phyloP scores from a whole-genome alignment of 2,113 vertebrate genomes.

The Uropsilus gracilis region DNA sequence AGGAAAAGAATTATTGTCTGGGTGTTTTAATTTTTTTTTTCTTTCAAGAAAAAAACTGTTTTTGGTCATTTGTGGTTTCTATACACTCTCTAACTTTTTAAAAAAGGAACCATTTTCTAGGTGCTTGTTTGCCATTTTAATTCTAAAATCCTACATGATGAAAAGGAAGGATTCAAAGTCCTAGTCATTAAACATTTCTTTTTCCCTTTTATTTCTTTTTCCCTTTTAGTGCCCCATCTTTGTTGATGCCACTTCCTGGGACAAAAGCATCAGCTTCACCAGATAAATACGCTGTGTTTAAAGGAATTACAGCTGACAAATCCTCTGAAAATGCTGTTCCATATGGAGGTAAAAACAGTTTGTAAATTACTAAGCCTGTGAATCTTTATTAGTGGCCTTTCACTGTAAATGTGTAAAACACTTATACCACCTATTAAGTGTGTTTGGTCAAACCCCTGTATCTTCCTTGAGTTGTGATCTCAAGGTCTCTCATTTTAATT shows the following conservation, averaged over 20 bases:
- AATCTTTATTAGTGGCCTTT: constrained; percentile 18
- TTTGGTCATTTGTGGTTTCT: neutral
- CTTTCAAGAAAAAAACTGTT: constrained; percentile 10
- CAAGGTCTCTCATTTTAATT: constrained; percentile 43
- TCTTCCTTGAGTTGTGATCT: neutral
- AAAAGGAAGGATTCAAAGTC: neutral
- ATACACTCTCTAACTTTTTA: constrained; percentile 27
- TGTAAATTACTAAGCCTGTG: constrained; percentile 14
- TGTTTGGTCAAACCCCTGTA: neutral
- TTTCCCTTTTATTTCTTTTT: constrained; percentile 63
- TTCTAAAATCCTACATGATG: neutral
- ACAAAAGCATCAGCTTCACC: constrained; percentile 85
- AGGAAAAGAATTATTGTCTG: neutral
- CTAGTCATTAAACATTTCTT: constrained; percentile 49
- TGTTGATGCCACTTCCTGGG: constrained; percentile 94
- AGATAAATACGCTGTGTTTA: constrained; percentile 98
- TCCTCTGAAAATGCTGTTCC: constrained; percentile 88
- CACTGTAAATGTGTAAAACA: neutral
- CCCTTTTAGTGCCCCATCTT: constrained; percentile 88
- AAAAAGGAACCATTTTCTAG: neutral
- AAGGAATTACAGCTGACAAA: constrained; percentile 93
- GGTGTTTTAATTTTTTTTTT: constrained; percentile 1
- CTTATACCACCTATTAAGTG: neutral
- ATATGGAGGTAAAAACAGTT: constrained; percentile 90
- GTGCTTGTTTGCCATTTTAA: constrained; percentile 36